phyloP scores from a whole-genome alignment of 1,140 invertebrate species.

The Phymastichus coffea region DNA sequence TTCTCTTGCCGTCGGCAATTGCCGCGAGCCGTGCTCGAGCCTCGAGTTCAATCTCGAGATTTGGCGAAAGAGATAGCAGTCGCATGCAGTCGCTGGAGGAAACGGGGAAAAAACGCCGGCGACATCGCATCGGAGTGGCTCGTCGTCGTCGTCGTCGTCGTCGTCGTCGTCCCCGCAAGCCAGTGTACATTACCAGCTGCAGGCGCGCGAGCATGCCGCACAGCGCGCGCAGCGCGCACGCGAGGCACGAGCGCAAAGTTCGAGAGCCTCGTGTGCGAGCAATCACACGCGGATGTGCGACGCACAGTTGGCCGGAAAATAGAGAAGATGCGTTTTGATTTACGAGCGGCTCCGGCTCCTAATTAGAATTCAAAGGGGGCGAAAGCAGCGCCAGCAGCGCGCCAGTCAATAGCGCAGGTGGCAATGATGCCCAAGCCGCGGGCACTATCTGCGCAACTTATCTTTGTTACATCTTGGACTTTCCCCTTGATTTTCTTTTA shows the following conservation, averaged over 20 bases:
- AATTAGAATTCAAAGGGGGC: constrained; percentile 32
- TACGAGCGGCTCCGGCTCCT: constrained; percentile 28
- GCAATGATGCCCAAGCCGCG: background rate
- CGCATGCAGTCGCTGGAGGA: too few species aligned
- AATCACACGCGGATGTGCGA: too few species aligned
- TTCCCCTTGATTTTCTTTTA: background rate
- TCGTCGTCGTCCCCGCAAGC: background rate
- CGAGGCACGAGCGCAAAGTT: background rate
- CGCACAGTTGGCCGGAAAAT: too few species aligned
- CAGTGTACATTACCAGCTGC: background rate
- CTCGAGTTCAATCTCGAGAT: too few species aligned
- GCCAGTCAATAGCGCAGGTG: too few species aligned
- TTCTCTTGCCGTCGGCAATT: too few species aligned
- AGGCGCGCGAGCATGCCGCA: too few species aligned
- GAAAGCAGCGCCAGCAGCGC: background rate
- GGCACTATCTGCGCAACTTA: background rate
- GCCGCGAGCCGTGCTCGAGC: too few species aligned
- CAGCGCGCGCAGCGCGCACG: background rate
- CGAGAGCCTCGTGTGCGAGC: too few species aligned
- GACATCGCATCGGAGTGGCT: background rate
- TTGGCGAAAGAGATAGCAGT: too few species aligned
- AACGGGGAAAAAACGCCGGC: background rate
- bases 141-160: too few species aligned
- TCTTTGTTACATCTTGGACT: background rate
- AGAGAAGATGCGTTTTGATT: constrained; percentile 26